These are phyloP conservation scores for Choristoneura fumiferana DNA, from an alignment of 1,140 invertebrate species.

Conservation along the genomic window DNA sequence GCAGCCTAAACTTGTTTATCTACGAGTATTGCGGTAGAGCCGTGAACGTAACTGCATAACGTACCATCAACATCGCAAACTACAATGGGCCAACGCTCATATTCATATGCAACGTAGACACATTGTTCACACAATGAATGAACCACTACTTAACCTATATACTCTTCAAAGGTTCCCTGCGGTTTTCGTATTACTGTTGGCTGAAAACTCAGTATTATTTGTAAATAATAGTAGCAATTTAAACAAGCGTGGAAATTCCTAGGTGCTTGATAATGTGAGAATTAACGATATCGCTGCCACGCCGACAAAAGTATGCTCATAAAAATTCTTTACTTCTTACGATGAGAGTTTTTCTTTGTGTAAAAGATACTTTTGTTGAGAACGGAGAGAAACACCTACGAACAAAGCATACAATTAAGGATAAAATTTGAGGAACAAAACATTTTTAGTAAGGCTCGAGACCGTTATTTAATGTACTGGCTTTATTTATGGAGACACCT, in stretches of 20 bases:
- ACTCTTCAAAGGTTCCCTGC: constrained; percentile 46
- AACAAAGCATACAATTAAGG: constrained; percentile 18
- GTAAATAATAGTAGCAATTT: constrained; percentile 31
- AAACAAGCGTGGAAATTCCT: constrained; percentile 42
- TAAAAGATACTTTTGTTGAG: constrained; percentile 32
- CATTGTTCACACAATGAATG: constrained; percentile 54
- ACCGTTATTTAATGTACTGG: background rate
- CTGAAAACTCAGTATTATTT: too few relatives aligned
- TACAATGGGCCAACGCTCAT: constrained; percentile 53
- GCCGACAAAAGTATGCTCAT: constrained; percentile 35
- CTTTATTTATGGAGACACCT: background rate
- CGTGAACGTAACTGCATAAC: constrained; percentile 20
- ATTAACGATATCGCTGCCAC: constrained; percentile 50
- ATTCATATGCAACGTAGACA: constrained; percentile 42
- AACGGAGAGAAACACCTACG: constrained; percentile 17
- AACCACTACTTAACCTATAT: constrained; percentile 28
- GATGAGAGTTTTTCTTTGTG: constrained; percentile 28
- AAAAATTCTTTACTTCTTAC: constrained; percentile 36
- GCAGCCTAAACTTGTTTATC: too few relatives aligned
- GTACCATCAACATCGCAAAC: constrained; percentile 30
- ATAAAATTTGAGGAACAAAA: constrained; percentile 15
- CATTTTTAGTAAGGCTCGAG: background rate
- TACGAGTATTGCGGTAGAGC: too few relatives aligned
- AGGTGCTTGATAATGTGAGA: constrained; percentile 36
- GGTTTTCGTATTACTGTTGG: too few relatives aligned